Base-by-base conservation (phyloP, 2,113 vertebrate species). In the Grammomys surdaster region DNA sequence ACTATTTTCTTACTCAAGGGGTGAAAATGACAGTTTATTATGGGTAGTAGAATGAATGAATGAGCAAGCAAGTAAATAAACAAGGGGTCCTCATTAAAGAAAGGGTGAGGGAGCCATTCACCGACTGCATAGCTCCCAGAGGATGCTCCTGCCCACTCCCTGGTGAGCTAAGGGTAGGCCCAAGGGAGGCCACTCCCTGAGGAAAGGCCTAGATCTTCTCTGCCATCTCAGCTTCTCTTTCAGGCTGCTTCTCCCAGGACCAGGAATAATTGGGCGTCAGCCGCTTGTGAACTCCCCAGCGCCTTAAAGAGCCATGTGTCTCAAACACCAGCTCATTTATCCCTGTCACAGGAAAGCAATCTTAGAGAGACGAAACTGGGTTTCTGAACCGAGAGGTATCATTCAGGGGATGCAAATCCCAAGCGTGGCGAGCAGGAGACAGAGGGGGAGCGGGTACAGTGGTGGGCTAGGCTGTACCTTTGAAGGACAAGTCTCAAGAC, bases 221-320 rank as follows among this genome's bases (percentile, higher is more conserved):
- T 69, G 73, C 31, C 56, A 56, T 94, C 91, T 96, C 77, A 20
- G 26, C 54, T 73, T 87, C 56, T 92, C 90, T 28, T 78, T 89
- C 93, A 63, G 56, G 70, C 51, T 81, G 56, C 33, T 56, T 93
- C 46, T 70, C 88, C 80, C 51, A 5, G 0, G 60, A 89, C 80
- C 4, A 0, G 76, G 91, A 94, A 94, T 86, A 92, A 93, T 10
- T 86, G 94, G 67, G 88, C 31, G 46, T 88, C 90, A 82, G 84
- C 56, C 40, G 86, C 43, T n/a, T 86, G 60, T 31, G 58, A 95
- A 82, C 54, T 76, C 60, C 90, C 80, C 81, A 90, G n/a, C 36
- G 77, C 84, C 96, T 95, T 86, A 22, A 67, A 90, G 69, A 94
- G 65, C 63, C 88, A 72, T 80, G 48, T 72, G 95, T 90, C 93